These are phyloP conservation scores for Drosophila leontia DNA, from an alignment of 1,140 invertebrate species.

Conservation along the genomic window DNA sequence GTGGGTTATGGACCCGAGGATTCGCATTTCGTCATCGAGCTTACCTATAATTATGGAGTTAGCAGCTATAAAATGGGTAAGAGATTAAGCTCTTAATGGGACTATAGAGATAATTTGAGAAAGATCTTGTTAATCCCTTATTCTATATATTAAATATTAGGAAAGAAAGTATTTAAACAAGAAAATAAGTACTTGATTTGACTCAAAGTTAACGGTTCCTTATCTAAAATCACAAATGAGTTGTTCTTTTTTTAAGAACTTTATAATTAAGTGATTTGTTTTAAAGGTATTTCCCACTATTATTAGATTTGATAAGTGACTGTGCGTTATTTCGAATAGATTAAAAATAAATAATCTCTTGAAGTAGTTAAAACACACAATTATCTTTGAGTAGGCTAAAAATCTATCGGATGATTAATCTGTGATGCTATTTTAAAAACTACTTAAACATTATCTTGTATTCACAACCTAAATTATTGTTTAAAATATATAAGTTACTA, in stretches of 20 bases:
- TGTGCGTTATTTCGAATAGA: background rate
- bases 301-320: slow-evolving; percentile 34
- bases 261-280: slow-evolving; percentile 30
- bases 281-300: background rate
- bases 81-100: no score
- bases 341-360: slow-evolving; percentile 20
- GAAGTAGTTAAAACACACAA: background rate
- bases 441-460: background rate
- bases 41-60: slow-evolving; percentile 99
- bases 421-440: background rate
- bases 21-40: slow-evolving; percentile 97
- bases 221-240: background rate
- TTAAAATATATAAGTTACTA: background rate
- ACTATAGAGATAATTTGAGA: no score
- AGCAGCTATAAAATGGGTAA: slow-evolving; percentile 90
- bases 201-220: background rate
- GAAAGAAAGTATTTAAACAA: no score
- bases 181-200: background rate
- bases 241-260: slow-evolving; percentile 13
- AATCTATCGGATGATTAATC: slow-evolving; percentile 3
- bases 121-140: no score
- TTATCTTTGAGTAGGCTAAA: slow-evolving; percentile 13
- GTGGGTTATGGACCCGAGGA: slow-evolving; percentile 98
- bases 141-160: no score
- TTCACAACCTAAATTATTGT: background rate